A percentile compares a stretch with the other conserved stretches of the same genome.
These are phyloP conservation scores for Diogma glabrata DNA, from an alignment of 2,888 invertebrate genomes.

Conservation along the genomic window DNA sequence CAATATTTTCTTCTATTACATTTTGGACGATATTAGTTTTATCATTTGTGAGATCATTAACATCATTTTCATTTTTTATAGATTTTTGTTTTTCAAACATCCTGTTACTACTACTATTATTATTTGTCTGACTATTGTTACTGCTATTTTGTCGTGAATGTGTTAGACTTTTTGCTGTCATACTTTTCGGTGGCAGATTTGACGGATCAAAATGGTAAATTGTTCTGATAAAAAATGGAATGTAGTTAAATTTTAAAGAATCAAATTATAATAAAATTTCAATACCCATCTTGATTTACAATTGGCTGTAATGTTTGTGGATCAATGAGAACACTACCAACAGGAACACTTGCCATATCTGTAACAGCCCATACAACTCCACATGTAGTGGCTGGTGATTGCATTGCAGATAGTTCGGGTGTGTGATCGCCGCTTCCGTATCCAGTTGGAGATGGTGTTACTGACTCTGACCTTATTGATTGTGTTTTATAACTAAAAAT, in stretches of 20 bases:
- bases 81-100: slow-evolving; percentile 13
- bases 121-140: too few species aligned
- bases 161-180: slow-evolving; percentile 7
- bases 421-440: slow-evolving; percentile 37
- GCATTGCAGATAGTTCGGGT: slow-evolving; percentile 30
- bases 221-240: slow-evolving; percentile 28
- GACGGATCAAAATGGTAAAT: slow-evolving; percentile 38
- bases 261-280: slow-evolving; percentile 26
- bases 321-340: slow-evolving; percentile 81
- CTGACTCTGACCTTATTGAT: slow-evolving; percentile 52
- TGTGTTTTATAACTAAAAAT: slow-evolving; percentile 38
- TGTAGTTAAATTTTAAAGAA: background rate
- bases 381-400: slow-evolving; percentile 24
- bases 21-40: background rate
- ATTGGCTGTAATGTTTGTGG: slow-evolving; percentile 45
- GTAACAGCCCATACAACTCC: slow-evolving; percentile 78
- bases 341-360: slow-evolving; percentile 71
- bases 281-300: slow-evolving; percentile 39
- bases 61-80: slow-evolving; percentile 7
- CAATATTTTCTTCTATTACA: slow-evolving; percentile 2
- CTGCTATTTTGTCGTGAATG: slow-evolving; percentile 14
- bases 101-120: too few species aligned
- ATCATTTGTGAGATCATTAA: background rate
- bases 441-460: slow-evolving; percentile 65
- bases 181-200: slow-evolving; percentile 31